phyloP scores from a whole-genome alignment of 2,797 vertebrate genomes.

The Eleutherodactylus coqui region DNA sequence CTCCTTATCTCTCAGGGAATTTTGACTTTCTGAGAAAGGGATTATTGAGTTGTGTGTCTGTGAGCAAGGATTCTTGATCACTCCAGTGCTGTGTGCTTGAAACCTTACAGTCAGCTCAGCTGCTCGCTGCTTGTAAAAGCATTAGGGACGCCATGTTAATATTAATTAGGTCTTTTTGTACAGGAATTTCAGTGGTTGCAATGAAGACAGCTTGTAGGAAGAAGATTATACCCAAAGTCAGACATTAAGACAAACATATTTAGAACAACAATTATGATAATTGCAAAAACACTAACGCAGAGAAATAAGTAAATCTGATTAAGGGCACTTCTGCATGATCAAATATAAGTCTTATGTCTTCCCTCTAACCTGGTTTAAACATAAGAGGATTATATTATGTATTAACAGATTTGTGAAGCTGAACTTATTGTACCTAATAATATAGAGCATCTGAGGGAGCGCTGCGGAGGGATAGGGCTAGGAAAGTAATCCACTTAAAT shows the following conservation, averaged over 20 bases:
- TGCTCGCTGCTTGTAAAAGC: slow-evolving; percentile 79
- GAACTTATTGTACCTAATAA: slow-evolving; percentile 91
- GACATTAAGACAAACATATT: slow-evolving; percentile 90
- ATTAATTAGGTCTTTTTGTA: slow-evolving; percentile 89
- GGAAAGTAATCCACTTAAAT: slow-evolving; percentile 88
- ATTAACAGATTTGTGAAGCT: slow-evolving; percentile 94
- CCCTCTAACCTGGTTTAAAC: slow-evolving; percentile 86
- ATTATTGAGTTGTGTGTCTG: slow-evolving; percentile 85
- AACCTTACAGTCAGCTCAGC: slow-evolving; percentile 78
- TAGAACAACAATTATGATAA: slow-evolving; percentile 98
- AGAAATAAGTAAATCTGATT: slow-evolving; percentile 96
- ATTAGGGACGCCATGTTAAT: slow-evolving; percentile 85
- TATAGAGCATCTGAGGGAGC: slow-evolving; percentile 86
- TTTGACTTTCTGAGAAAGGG: slow-evolving; percentile 84
- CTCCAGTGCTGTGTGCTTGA: slow-evolving; percentile 83
- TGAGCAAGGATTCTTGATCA: slow-evolving; percentile 84
- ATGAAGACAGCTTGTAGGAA: slow-evolving; percentile 72
- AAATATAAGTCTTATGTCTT: slow-evolving; percentile 98
- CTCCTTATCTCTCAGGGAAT: slow-evolving; percentile 77
- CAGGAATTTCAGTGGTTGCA: slow-evolving; percentile 80
- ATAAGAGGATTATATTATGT: slow-evolving; percentile 96
- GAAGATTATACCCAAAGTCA: slow-evolving; percentile 83
- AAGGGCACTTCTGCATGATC: slow-evolving; percentile 93
- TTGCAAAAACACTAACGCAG: slow-evolving; percentile 89
- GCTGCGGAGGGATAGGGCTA: slow-evolving; percentile 81